phyloP scores from a whole-genome alignment of 2,113 vertebrate genomes.

The Megatriorchis doriae region DNA sequence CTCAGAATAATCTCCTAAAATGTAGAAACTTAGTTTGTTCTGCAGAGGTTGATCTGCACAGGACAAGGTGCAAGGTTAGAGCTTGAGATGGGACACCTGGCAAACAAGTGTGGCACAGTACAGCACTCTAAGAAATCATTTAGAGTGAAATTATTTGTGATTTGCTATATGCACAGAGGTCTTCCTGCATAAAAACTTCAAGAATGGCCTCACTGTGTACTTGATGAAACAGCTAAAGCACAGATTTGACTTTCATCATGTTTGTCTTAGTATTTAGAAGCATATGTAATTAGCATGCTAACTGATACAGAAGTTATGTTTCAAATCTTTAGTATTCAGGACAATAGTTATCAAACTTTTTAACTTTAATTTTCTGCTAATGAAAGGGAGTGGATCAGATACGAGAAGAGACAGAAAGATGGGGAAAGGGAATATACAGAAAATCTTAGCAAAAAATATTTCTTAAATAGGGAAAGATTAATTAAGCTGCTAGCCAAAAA shows the following conservation, averaged over 20 bases:
- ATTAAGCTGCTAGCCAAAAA: background rate
- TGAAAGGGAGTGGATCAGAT: background rate
- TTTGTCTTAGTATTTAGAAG: background rate
- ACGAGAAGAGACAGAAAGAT: background rate
- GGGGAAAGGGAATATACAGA: background rate
- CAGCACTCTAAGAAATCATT: background rate
- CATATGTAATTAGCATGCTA: background rate
- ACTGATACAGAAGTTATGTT: background rate
- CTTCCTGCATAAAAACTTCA: background rate
- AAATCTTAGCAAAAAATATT: background rate
- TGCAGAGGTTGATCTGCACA: background rate
- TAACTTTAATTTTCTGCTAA: background rate
- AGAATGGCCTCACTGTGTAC: background rate
- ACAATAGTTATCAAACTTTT: background rate
- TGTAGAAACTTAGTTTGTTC: background rate
- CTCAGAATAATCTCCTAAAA: background rate
- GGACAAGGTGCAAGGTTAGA: background rate
- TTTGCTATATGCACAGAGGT: background rate
- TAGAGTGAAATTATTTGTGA: conserved; percentile 2
- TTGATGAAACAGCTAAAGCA: background rate
- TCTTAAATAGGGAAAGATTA: background rate
- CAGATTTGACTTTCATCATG: background rate
- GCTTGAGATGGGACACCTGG: background rate
- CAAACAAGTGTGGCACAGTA: background rate
- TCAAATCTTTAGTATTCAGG: background rate